A percentile compares a stretch with the other conserved stretches of the same genome.
Evolutionary conservation across 2,888 invertebrate genomes (phyloP).

Genomic region (Ophonus ardosiacus): DNA sequence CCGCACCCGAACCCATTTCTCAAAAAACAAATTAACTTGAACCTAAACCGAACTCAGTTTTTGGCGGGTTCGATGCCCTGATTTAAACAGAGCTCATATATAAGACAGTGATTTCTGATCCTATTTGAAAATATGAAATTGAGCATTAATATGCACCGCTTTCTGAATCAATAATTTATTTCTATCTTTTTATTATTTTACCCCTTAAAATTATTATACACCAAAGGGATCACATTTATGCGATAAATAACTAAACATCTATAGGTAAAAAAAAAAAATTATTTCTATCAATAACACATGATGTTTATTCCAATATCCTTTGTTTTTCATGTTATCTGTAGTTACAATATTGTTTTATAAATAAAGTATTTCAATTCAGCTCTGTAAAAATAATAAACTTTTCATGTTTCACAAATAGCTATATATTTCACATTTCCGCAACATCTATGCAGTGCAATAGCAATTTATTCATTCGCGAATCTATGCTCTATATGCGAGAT

Average conservation of each 20-base stretch:
- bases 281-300: neutral
- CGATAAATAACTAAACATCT: neutral
- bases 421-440: slow-evolving; percentile 34
- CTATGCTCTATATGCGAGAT: slow-evolving; percentile 10
- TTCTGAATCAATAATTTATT: no score
- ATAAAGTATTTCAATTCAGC: neutral
- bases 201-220: neutral
- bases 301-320: neutral
- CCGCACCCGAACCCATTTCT: no score
- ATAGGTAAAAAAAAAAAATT: neutral
- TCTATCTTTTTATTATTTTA: neutral
- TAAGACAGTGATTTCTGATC: no score
- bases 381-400: neutral
- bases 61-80: no score
- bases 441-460: neutral
- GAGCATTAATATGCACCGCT: no score
- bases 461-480: slow-evolving; percentile 12
- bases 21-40: no score
- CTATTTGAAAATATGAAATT: no score
- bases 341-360: neutral
- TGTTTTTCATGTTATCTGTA: neutral
- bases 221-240: neutral
- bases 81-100: no score
- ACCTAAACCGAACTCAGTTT: no score
- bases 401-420: slow-evolving; percentile 24